Evolutionary conservation across 2,797 vertebrate genomes (phyloP).

Genomic region (Sebastes iracundus): DNA sequence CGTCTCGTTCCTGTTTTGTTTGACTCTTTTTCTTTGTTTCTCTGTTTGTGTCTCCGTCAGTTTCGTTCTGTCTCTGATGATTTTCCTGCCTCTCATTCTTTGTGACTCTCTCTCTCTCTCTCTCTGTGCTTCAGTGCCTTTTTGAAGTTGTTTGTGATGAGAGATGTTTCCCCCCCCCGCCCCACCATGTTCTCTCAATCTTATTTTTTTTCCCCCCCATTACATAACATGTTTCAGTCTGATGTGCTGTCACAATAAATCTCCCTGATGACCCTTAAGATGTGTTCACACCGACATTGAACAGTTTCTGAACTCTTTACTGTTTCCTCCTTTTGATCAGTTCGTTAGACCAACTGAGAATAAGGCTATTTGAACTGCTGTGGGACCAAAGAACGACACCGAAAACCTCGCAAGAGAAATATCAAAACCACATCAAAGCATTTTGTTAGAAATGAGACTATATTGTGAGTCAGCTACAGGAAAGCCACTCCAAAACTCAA

Average conservation of each 20-base stretch:
- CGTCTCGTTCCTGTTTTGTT: not conserved
- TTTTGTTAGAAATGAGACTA: constrained; percentile 7
- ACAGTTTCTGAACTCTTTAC: constrained; percentile 18
- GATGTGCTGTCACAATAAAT: constrained; percentile 20
- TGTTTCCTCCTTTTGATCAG: constrained; percentile 32
- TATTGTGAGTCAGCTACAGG: not conserved
- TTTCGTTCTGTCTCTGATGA: constrained; percentile 41
- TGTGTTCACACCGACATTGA: not conserved
- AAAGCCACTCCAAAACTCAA: not conserved
- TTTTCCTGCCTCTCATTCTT: constrained; percentile 29
- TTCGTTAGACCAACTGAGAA: constrained; percentile 31
- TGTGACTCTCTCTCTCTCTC: constrained; percentile 6
- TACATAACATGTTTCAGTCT: constrained; percentile 25
- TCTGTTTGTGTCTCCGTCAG: constrained; percentile 24
- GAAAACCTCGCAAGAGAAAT: not conserved
- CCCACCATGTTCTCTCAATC: not conserved
- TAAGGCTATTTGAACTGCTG: constrained; percentile 1
- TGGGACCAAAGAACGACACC: not conserved
- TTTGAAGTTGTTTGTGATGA: constrained; percentile 44
- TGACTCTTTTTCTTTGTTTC: constrained; percentile 10
- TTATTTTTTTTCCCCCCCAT: not conserved
- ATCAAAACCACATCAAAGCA: constrained; percentile 14
- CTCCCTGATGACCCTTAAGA: constrained; percentile 16
- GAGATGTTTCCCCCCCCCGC: not conserved
- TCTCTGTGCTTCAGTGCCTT: constrained; percentile 28